Conservation (phyloP, 2,888 invertebrate genomes). For the Amiota mariae region DNA sequence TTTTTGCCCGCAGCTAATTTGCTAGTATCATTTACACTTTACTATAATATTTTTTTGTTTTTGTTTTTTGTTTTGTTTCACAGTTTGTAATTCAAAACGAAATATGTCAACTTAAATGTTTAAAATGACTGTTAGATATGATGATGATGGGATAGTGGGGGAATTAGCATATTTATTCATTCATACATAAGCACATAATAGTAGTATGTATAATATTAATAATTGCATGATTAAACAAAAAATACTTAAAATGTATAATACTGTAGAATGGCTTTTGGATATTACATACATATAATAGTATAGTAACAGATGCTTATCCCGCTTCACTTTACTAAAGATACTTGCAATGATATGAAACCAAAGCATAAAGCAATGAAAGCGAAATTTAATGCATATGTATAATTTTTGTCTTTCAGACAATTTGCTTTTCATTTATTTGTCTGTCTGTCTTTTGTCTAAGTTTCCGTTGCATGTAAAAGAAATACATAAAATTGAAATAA, state of each 20-base stretch:
- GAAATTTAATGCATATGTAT: neutral
- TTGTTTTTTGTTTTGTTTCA: too few species aligned
- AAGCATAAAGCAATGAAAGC: neutral
- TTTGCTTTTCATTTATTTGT: neutral
- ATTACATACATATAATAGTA: too few species aligned
- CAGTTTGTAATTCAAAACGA: constrained; percentile 6
- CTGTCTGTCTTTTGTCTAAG: neutral
- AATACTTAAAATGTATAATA: neutral
- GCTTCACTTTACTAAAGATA: neutral
- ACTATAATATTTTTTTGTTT: too few species aligned
- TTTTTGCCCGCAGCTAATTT: constrained; percentile 18
- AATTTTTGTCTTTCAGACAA: neutral
- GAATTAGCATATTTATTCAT: too few species aligned
- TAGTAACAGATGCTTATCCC: neutral
- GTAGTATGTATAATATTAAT: neutral
- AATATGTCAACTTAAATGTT: constrained; percentile 19
- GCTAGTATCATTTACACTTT: constrained; percentile 21
- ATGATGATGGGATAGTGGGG: too few species aligned
- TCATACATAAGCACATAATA: too few species aligned
- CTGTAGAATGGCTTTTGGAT: neutral
- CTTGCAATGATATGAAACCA: neutral
- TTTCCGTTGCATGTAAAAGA: neutral
- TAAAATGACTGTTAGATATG: neutral
- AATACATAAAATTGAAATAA: too few species aligned
- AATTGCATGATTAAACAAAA: constrained; percentile 10